Percentiles rank a stretch among this genome's conserved stretches.
Conservation (phyloP, 2,113 vertebrate species). For the Kryptolebias marmoratus region DNA sequence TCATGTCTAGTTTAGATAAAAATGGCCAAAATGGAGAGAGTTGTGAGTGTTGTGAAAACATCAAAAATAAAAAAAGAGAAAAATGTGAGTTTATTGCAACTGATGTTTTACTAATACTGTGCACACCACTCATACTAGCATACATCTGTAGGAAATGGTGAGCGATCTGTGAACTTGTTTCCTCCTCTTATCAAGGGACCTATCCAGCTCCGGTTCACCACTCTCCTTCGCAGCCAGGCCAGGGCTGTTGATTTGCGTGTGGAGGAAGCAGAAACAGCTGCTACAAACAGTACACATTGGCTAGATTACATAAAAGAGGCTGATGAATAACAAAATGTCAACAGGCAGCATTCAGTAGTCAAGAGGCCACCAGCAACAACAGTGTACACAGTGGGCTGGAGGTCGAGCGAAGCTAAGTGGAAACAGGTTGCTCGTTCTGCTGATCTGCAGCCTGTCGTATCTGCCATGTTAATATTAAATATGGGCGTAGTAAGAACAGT, state of each 20-base stretch:
- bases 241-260: constrained; percentile 65
- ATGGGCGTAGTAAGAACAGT: background rate
- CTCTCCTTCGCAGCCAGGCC: constrained; percentile 41
- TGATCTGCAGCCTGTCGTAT: constrained; percentile 7
- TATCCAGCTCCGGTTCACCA: constrained; percentile 22
- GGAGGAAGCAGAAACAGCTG: constrained; percentile 79
- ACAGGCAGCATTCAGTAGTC: constrained; percentile 78
- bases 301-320: constrained; percentile 78
- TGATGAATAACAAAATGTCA: constrained; percentile 82
- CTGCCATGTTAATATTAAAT: constrained; percentile 17
- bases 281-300: constrained; percentile 68
- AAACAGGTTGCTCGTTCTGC: constrained; percentile 26
- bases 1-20: too few relatives aligned
- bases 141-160: background rate
- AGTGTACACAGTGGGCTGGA: constrained; percentile 28
- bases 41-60: too few relatives aligned
- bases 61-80: too few relatives aligned
- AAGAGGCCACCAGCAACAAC: constrained; percentile 52
- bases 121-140: too few relatives aligned
- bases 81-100: too few relatives aligned
- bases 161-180: constrained; percentile 15
- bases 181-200: constrained; percentile 10
- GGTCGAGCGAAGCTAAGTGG: constrained; percentile 28
- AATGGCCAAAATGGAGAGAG: too few relatives aligned
- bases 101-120: too few relatives aligned